phyloP scores from a whole-genome alignment of 2,797 vertebrate species.

The Channa striata region DNA sequence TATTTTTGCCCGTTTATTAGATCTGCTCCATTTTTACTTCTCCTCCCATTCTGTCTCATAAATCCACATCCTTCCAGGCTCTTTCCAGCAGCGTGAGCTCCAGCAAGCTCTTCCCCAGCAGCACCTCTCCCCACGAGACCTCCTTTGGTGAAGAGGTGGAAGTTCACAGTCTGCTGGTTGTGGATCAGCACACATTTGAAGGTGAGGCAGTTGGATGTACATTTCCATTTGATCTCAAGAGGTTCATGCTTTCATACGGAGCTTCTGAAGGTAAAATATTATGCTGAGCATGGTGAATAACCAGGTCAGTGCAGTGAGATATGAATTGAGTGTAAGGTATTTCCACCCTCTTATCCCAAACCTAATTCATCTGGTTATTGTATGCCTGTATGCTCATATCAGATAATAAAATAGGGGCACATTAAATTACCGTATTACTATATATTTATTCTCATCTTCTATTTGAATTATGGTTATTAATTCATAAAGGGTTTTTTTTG shows the following conservation, averaged over 20 bases:
- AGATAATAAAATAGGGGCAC: background rate
- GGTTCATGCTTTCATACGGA: conserved; percentile 18
- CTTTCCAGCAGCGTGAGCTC: conserved; percentile 97
- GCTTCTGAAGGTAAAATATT: conserved; percentile 23
- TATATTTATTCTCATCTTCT: background rate
- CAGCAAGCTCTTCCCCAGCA: conserved; percentile 99
- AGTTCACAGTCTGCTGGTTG: conserved; percentile 97
- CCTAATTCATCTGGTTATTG: background rate
- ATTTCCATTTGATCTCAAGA: conserved; percentile 48
- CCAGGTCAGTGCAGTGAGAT: conserved; percentile 2
- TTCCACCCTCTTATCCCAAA: background rate
- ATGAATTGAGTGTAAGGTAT: too few relatives aligned
- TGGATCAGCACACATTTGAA: conserved; percentile 99
- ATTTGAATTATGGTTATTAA: background rate
- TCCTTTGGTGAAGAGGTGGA: conserved; percentile 99
- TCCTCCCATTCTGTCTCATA: conserved; percentile 27
- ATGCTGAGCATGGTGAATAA: conserved; percentile 9
- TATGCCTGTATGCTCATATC: background rate
- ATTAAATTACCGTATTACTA: background rate
- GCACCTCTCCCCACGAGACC: conserved; percentile 95
- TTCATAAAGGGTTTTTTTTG: background rate
- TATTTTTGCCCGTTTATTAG: conserved; percentile 8
- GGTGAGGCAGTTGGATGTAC: conserved; percentile 80
- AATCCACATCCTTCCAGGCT: conserved; percentile 82
- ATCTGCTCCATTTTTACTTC: conserved; percentile 32